phyloP scores from a whole-genome alignment of 2,888 invertebrate species.

The Dusona sp. region DNA sequence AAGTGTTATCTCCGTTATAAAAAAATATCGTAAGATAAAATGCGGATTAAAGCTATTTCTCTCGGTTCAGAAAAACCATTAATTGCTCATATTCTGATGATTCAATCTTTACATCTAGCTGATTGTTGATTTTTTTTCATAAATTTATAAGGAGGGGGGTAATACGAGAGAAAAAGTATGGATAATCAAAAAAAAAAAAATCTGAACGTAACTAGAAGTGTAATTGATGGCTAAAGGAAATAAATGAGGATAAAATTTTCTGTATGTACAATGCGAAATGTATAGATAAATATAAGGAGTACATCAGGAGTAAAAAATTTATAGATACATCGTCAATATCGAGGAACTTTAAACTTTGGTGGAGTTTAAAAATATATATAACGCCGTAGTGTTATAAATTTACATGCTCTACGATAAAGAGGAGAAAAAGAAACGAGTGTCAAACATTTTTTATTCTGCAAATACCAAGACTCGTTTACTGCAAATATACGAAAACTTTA shows the following conservation, averaged over 20 bases:
- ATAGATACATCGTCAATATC: not conserved
- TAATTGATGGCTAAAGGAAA: not conserved
- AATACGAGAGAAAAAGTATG: not conserved
- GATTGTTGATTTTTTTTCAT: not conserved
- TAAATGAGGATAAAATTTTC: not conserved
- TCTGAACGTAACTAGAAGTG: no score
- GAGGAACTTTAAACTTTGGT: not conserved
- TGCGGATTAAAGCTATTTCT: not conserved
- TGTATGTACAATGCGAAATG: not conserved
- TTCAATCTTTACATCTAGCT: not conserved
- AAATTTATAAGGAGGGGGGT: not conserved
- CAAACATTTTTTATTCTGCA: conserved; percentile 5
- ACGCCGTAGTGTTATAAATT: not conserved
- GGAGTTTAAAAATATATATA: not conserved
- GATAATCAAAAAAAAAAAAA: not conserved
- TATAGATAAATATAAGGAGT: not conserved
- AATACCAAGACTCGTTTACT: conserved; percentile 10
- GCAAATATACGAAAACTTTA: conserved; percentile 47
- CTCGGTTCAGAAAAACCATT: not conserved
- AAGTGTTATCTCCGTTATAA: not conserved
- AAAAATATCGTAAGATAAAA: no score
- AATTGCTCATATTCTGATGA: not conserved
- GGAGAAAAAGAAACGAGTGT: conserved; percentile 1
- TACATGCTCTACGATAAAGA: not conserved
- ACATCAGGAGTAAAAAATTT: not conserved